These are phyloP conservation scores for Micrasema minimum DNA, from an alignment of 1,140 invertebrate genomes.

Conservation along the genomic window DNA sequence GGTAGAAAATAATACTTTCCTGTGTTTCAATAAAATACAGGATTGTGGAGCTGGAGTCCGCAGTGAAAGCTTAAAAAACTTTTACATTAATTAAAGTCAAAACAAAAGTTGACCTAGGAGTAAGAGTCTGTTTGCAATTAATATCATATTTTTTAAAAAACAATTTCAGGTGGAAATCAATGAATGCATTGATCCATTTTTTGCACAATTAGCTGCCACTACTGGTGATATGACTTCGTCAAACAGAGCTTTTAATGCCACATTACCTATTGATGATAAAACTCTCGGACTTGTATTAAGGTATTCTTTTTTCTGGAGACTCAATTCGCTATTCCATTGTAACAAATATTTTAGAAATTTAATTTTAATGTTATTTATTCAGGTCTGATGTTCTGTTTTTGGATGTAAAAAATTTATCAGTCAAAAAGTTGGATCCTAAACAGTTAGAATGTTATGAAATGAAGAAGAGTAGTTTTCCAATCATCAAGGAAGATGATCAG, in stretches of 20 bases:
- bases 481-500: conserved; percentile 57
- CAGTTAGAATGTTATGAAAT: conserved; percentile 44
- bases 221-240: conserved; percentile 65
- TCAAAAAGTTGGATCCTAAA: conserved; percentile 36
- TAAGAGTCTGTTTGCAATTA: no score
- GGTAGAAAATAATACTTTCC: no score
- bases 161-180: conserved; percentile 50
- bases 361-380: no score
- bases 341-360: no score
- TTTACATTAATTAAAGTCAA: no score
- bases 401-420: conserved; percentile 20
- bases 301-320: conserved; percentile 50
- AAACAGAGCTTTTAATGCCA: conserved; percentile 65
- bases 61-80: no score
- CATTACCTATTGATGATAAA: conserved; percentile 62
- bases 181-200: conserved; percentile 62
- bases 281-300: conserved; percentile 61
- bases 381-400: conserved; percentile 50
- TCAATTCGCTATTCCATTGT: background rate
- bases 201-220: conserved; percentile 63
- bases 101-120: no score
- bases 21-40: no score
- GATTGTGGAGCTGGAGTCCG: no score
- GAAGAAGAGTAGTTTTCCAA: conserved; percentile 51
- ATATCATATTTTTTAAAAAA: no score